Base-by-base conservation (phyloP, 2,888 invertebrate species). In the Liodrosophila aerea region DNA sequence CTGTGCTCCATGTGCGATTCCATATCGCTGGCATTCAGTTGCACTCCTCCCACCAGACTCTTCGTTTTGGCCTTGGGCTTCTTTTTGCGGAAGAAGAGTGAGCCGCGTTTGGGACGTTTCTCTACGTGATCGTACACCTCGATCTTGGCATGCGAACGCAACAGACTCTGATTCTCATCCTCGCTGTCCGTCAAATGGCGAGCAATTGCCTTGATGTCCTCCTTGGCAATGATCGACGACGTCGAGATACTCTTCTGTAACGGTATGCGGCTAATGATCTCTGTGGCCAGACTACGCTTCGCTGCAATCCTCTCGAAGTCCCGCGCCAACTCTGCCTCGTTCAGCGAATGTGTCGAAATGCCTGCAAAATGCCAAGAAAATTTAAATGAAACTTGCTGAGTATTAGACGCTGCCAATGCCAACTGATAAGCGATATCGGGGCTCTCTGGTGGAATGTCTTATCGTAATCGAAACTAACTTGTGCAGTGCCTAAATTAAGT, bases 201-300 rank as follows among this genome's bases (percentile, higher is more conserved):
- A 49, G 88, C 83, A 65, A 87, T 86, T 11, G 82, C 71, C 45
- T 88, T 88, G 27, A 85, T 86, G 57, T 90, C 91, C 86, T 92
- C 90, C 84, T 93, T 93, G 70, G 92, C 92, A 51, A 96, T 94
- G 64, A 97, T 97, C 73, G 96, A 96, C 45, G 96, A 96, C 47
- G 97, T 97, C 12, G 97, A 97, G 57, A 97, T 94, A 46, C 96
- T 96, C 91, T 97, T 97, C 91, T 97, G 97, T 47, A 97, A 91
- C 56, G 96, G 95, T 81, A 96, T 91, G 15, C 96, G 92, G 65
- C 86, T 87, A n/a, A 90, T 88, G 49, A 93, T 92, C 68, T 89
- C 88, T 72, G 92, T 93, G 82, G 92, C 91, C 60, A 90, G 73
- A 71, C 88, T 90, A n/a, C 90, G 77, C 63, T 90, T 90, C 3